Percentiles rank a stretch among this genome's conserved stretches.
Evolutionary conservation across 1,140 invertebrate species (phyloP).

Genomic region (Leptinotarsa lineolata): DNA sequence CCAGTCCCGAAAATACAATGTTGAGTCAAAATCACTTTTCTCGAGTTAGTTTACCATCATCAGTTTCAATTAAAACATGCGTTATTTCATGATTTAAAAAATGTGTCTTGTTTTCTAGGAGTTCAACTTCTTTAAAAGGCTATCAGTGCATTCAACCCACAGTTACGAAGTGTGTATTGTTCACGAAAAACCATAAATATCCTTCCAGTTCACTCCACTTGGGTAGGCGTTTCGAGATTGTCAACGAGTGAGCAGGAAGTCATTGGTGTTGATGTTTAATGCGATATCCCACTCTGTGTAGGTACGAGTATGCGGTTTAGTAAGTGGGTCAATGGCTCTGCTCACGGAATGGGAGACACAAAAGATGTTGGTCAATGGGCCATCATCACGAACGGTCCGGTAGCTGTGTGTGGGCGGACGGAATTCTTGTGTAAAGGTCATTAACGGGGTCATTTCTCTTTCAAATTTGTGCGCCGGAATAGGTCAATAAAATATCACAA

Average conservation of each 20-base stretch:
- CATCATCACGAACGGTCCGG: neutral
- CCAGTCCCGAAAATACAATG: no score
- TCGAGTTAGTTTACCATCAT: no score
- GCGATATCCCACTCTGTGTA: neutral
- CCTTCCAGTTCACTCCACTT: neutral
- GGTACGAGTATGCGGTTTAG: neutral
- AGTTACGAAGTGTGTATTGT: neutral
- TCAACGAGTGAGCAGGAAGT: constrained; percentile 7
- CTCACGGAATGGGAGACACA: neutral
- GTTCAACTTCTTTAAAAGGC: no score
- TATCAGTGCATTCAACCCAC: no score
- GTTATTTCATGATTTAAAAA: no score
- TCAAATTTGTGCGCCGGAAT: no score
- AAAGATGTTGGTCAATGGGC: constrained; percentile 18
- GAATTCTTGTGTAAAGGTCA: constrained; percentile 3
- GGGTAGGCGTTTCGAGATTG: neutral
- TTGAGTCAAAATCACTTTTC: no score
- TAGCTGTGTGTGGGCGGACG: neutral
- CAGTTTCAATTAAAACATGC: no score
- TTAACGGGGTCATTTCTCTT: neutral
- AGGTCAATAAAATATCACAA: no score
- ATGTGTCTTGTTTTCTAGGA: no score
- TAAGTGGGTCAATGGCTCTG: constrained; percentile 10
- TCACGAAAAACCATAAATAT: neutral
- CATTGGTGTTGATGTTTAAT: constrained; percentile 1